Evolutionary conservation across 2,797 vertebrate genomes (phyloP).

Genomic region (Lophius americanus): DNA sequence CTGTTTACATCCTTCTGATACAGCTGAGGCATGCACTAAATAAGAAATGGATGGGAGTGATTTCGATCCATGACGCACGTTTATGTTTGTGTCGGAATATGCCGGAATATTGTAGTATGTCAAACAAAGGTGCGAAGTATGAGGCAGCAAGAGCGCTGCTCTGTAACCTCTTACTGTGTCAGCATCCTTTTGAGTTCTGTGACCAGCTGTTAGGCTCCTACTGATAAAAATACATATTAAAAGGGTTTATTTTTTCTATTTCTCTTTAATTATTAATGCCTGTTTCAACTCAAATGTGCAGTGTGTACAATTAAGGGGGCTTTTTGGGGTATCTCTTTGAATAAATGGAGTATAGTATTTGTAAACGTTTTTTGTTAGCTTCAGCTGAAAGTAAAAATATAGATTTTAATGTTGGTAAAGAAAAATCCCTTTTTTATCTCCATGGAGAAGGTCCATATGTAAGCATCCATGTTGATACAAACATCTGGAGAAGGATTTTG

Average conservation of each 20-base stretch:
- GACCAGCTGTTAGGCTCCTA: neutral
- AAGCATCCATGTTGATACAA: too few relatives aligned
- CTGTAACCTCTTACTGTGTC: conserved; percentile 4
- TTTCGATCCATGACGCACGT: conserved; percentile 10
- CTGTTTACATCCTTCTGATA: conserved; percentile 18
- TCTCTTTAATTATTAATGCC: conserved; percentile 3
- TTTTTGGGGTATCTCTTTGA: too few relatives aligned
- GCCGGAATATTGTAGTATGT: conserved; percentile 6
- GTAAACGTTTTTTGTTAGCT: too few relatives aligned
- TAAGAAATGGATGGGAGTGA: conserved; percentile 5
- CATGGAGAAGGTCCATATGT: too few relatives aligned
- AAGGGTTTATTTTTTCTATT: neutral
- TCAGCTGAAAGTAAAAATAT: too few relatives aligned
- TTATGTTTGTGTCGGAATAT: conserved; percentile 20
- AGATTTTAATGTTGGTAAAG: too few relatives aligned
- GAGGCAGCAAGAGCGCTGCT: conserved; percentile 13
- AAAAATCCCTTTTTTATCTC: too few relatives aligned
- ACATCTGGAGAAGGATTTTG: too few relatives aligned
- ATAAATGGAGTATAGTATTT: too few relatives aligned
- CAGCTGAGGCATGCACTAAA: conserved; percentile 29
- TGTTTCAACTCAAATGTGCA: too few relatives aligned
- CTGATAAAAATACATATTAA: neutral
- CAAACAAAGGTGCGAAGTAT: conserved; percentile 3
- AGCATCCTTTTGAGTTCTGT: neutral
- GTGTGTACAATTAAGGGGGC: too few relatives aligned